Base-by-base conservation (phyloP, 1,140 invertebrate species). In the Antheraea mylitta region DNA sequence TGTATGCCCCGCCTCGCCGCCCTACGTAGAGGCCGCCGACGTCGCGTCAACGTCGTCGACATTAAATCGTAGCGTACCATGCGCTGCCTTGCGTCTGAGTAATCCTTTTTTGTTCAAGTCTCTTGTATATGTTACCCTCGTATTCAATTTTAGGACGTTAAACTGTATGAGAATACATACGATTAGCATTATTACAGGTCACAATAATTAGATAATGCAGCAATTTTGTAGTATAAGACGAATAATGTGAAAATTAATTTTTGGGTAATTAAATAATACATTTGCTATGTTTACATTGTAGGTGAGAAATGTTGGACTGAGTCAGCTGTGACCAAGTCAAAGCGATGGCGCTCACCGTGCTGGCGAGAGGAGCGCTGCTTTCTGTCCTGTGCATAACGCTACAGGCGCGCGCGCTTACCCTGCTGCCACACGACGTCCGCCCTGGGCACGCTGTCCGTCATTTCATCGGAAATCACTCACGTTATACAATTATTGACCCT, bases 371-470 rank as follows among this genome's bases (percentile, higher is more conserved):
- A 72, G 82, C 81, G 69, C 71, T 92, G 85, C 86, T 90, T 74
- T 86, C 82, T 75, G 78, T 82, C 70, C 68, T 89, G 67, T 77
- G 76, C 72, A 69, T 86, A 78, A 80, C 77, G 75, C 69, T 89
- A 68, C 81, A 88, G 69, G 77, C 87, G 66, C 80, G 74, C 70
- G 87, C 88, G 67, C 79, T 94, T 60, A 94, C 94, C 67, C 94
- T 96, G 61, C 90, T 96, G 77, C 96, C 96, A 13, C 96, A 97
- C 89, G 97, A 98, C 77, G 95, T 96, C 59, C 95, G 96, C 78
- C 97, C 97, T 0, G 97, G 97, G 3, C 97, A 96, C 88, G 96
- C 96, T 82, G 95, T 98, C 73, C 96, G 95, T 79, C 95, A 96
- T 80, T 96, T 97, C 79, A 86, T 78, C 69, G 88, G 91, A 53